phyloP scores from a whole-genome alignment of 2,888 invertebrate genomes.

The Drosophila putrida region DNA sequence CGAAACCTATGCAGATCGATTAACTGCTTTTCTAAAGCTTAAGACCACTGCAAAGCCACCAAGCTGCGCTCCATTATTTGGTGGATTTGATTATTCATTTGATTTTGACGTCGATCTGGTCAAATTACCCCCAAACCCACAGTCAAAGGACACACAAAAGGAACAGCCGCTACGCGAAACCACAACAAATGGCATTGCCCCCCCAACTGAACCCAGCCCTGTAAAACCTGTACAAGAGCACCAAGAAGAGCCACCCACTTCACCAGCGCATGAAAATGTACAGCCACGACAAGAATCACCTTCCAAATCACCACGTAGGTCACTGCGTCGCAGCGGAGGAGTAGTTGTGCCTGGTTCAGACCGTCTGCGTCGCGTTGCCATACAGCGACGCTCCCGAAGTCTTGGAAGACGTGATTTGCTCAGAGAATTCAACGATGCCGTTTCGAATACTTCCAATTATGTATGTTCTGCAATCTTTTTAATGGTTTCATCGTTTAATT shows the following conservation, averaged over 20 bases:
- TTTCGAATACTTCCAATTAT: slow-evolving; percentile 27
- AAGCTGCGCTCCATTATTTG: slow-evolving; percentile 31
- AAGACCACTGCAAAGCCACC: slow-evolving; percentile 44
- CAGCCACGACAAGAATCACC: background rate
- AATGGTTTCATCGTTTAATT: background rate
- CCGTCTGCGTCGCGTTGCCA: slow-evolving; percentile 65
- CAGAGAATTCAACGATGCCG: slow-evolving; percentile 55
- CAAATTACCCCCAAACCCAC: slow-evolving; percentile 25
- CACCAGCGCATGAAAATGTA: background rate
- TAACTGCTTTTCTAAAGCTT: slow-evolving; percentile 45
- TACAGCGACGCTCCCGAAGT: slow-evolving; percentile 61
- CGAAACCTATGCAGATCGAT: slow-evolving; percentile 41
- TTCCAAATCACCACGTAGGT: slow-evolving; percentile 1
- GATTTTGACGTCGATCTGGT: slow-evolving; percentile 65
- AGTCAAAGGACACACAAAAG: background rate
- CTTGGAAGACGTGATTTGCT: slow-evolving; percentile 59
- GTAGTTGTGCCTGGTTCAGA: slow-evolving; percentile 54
- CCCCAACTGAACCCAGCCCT: background rate
- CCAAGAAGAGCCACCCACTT: background rate
- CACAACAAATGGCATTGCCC: background rate
- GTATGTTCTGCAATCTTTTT: slow-evolving; percentile 37
- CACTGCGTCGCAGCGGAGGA: slow-evolving; percentile 38
- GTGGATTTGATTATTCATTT: slow-evolving; percentile 42
- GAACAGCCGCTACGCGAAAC: slow-evolving; percentile 20
- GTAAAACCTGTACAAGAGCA: too few species aligned